A percentile compares a stretch with the other conserved stretches of the same genome.
phyloP scores from a whole-genome alignment of 1,140 invertebrate species.

The Cryptotermes secundus region DNA sequence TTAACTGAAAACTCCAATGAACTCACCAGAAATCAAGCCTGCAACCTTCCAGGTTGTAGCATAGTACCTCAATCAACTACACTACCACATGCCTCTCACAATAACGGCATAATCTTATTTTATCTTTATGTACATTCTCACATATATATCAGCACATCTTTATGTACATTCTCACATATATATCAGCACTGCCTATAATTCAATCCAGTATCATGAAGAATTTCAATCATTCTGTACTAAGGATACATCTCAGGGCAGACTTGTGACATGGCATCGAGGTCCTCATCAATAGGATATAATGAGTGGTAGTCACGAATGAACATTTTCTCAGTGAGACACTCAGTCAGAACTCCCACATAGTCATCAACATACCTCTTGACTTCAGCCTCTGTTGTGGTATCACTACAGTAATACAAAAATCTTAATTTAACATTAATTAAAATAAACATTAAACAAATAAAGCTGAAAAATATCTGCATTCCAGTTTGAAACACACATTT shows the following conservation, averaged over 20 bases:
- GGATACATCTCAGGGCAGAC: slow-evolving; percentile 64
- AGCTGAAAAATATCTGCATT: not conserved
- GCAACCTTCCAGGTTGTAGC: too few species aligned
- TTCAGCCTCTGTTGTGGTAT: slow-evolving; percentile 42
- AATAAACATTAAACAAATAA: not conserved
- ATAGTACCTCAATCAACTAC: too few species aligned
- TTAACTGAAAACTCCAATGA: too few species aligned
- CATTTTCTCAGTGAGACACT: slow-evolving; percentile 62
- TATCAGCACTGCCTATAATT: too few species aligned
- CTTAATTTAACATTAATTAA: not conserved
- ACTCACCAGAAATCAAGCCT: too few species aligned
- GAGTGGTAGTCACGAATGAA: slow-evolving; percentile 71
- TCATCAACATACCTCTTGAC: slow-evolving; percentile 53
- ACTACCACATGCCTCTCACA: too few species aligned
- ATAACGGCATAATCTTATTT: too few species aligned
- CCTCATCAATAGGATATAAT: slow-evolving; percentile 59
- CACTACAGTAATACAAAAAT: not conserved
- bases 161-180: too few species aligned
- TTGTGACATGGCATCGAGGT: slow-evolving; percentile 58
- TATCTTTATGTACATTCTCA: too few species aligned
- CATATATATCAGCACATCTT: too few species aligned
- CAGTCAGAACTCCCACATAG: slow-evolving; percentile 61
- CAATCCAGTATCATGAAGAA: too few species aligned
- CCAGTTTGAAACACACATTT: not conserved
- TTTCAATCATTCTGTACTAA: not conserved